Evolutionary conservation across 2,113 vertebrate species (phyloP).

Genomic region (Phyllostomus hastatus): DNA sequence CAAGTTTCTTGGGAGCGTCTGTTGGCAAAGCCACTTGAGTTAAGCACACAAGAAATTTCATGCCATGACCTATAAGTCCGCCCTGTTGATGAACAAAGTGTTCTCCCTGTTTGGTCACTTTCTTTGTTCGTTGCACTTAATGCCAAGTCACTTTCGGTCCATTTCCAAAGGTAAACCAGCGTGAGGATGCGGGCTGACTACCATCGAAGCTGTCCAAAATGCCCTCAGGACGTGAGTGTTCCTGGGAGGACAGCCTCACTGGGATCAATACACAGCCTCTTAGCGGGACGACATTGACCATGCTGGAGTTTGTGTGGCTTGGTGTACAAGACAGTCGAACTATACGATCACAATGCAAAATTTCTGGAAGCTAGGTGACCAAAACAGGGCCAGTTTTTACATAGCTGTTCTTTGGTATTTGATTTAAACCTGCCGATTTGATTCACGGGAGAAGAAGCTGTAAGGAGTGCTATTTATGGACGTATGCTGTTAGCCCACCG

Average conservation of each 20-base stretch:
- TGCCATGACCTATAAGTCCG: neutral
- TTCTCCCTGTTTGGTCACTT: neutral
- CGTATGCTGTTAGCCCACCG: neutral
- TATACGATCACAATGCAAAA: neutral
- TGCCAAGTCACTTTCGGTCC: neutral
- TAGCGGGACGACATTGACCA: neutral
- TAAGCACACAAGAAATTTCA: neutral
- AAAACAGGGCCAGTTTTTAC: neutral
- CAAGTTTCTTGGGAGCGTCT: neutral
- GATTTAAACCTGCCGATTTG: neutral
- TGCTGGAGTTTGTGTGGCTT: neutral
- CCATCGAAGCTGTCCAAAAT: neutral
- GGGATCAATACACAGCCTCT: neutral
- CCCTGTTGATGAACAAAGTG: neutral
- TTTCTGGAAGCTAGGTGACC: neutral
- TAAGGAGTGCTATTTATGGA: neutral
- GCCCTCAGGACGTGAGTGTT: neutral
- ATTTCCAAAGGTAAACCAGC: constrained; percentile 1
- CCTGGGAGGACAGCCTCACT: neutral
- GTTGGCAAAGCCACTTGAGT: neutral
- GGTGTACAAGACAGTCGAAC: neutral
- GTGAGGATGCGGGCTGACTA: neutral
- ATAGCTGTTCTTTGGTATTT: neutral
- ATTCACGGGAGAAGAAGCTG: neutral
- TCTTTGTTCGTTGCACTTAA: neutral